These are phyloP conservation scores for Liopterus haemorrhoidalis DNA, from an alignment of 2,888 invertebrate genomes.

Conservation along the genomic window DNA sequence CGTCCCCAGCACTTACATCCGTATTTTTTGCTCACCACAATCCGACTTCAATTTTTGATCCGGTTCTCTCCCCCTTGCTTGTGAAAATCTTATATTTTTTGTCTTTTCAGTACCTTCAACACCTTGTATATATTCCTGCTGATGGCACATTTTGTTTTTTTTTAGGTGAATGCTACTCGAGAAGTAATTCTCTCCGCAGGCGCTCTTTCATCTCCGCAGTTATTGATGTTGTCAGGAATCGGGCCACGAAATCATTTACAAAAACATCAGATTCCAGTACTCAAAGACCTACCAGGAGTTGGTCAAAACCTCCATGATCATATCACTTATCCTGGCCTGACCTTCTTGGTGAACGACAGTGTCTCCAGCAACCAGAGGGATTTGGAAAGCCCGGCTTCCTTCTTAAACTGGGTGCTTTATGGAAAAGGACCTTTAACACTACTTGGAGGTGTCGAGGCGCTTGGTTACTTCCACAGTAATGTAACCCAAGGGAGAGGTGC, in stretches of 20 bases:
- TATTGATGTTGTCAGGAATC: constrained; percentile 81
- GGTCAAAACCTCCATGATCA: constrained; percentile 62
- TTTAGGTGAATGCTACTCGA: constrained; percentile 59
- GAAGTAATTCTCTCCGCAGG: constrained; percentile 85
- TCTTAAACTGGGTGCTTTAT: constrained; percentile 43
- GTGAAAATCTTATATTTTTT: no score
- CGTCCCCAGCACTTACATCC: no score
- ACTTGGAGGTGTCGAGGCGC: constrained; percentile 53
- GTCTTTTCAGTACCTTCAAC: no score
- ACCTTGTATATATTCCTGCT: no score
- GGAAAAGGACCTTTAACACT: constrained; percentile 52
- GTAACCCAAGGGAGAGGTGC: constrained; percentile 49
- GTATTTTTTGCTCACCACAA: no score
- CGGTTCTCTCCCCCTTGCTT: no score
- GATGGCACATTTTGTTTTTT: no score
- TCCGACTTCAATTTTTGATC: no score
- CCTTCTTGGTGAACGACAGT: no score
- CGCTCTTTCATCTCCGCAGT: constrained; percentile 80
- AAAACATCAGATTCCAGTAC: constrained; percentile 52
- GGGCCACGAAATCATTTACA: constrained; percentile 56
- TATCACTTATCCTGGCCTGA: constrained; percentile 50
- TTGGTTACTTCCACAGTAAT: constrained; percentile 56
- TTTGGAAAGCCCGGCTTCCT: constrained; percentile 42
- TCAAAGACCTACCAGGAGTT: constrained; percentile 58
- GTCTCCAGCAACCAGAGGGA: constrained; percentile 21